Percentiles rank a stretch among this genome's conserved stretches.
Evolutionary conservation across 2,113 vertebrate genomes (phyloP).

Genomic region (Pachyramphus minor): DNA sequence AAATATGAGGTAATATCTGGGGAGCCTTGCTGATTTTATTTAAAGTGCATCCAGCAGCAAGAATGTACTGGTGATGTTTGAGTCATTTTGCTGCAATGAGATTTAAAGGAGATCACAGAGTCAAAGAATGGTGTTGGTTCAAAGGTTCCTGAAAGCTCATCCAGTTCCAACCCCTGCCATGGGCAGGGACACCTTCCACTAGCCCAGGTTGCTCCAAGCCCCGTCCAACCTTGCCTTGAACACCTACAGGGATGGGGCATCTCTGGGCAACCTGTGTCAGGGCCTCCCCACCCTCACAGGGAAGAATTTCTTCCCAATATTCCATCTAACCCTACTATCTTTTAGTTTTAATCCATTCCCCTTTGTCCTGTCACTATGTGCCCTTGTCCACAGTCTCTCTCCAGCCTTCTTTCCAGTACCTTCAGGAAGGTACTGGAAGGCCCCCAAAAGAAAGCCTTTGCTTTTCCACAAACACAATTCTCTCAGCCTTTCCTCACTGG

Average conservation of each 20-base stretch:
- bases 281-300: background rate
- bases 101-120: background rate
- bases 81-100: background rate
- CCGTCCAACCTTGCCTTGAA: background rate
- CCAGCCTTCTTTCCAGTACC: background rate
- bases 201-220: background rate
- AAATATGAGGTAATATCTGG: background rate
- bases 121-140: background rate
- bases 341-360: background rate
- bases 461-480: background rate
- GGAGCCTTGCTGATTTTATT: background rate
- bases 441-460: background rate
- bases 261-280: background rate
- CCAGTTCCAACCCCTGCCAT: background rate
- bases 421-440: background rate
- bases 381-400: background rate
- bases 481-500: background rate
- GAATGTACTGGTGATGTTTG: background rate
- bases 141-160: background rate
- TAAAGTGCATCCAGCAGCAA: slow-evolving; percentile 19
- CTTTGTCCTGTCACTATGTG: background rate
- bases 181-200: background rate
- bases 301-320: background rate
- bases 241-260: background rate
- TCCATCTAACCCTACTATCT: background rate